Conservation (phyloP, 2,888 invertebrate species). For the Laothoe populi region DNA sequence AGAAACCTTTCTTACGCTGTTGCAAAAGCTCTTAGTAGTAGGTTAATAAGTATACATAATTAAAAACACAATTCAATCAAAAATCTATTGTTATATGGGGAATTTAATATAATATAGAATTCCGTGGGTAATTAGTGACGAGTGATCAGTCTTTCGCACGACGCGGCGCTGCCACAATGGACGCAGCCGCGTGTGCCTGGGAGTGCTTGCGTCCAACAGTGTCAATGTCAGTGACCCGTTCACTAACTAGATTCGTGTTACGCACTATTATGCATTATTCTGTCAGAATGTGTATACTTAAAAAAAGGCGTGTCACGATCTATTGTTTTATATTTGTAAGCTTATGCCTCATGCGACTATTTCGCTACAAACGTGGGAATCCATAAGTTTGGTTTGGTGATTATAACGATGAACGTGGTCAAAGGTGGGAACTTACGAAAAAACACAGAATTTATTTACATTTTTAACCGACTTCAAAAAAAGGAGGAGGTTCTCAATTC, state of each 20-base stretch:
- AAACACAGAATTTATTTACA: no score
- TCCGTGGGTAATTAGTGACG: conserved; percentile 22
- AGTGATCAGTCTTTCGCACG: conserved; percentile 23
- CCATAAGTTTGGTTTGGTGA: not conserved
- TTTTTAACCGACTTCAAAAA: no score
- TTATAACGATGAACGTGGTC: not conserved
- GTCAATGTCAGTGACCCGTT: conserved; percentile 56
- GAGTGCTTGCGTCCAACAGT: conserved; percentile 38
- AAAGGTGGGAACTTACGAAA: no score
- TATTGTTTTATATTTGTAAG: conserved; percentile 27
- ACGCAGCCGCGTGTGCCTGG: not conserved
- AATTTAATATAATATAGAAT: conserved; percentile 14
- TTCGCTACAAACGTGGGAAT: not conserved
- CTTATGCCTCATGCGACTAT: not conserved
- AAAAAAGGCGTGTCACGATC: conserved; percentile 29
- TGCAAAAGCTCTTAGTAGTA: no score
- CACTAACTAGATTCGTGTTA: conserved; percentile 31
- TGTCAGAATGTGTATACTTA: conserved; percentile 30
- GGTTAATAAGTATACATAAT: no score
- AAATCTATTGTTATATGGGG: conserved; percentile 9
- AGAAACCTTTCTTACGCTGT: no score
- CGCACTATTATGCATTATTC: conserved; percentile 32
- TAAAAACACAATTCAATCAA: not conserved
- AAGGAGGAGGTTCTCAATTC: no score
- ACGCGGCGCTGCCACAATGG: conserved; percentile 15